Conservation (phyloP, 2,888 invertebrate species). For the Lepetodrilus schrolli region DNA sequence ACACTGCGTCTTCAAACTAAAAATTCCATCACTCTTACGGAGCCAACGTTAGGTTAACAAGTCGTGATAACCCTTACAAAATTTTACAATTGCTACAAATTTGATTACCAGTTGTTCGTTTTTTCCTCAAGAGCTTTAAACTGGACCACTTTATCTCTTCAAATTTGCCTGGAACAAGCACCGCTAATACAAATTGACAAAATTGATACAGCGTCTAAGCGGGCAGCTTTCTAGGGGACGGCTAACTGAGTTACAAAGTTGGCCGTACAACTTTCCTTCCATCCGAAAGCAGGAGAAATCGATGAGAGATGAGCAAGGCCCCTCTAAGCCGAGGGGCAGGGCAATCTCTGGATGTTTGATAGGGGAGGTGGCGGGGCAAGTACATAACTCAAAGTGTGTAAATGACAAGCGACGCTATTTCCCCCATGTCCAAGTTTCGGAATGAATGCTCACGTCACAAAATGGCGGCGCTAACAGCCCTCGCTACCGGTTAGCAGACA, state of each 20-base stretch:
- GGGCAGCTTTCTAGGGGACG: background rate
- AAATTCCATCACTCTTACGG: background rate
- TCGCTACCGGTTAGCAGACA: constrained; percentile 3
- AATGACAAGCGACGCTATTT: background rate
- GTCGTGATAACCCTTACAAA: background rate
- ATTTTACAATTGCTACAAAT: constrained; percentile 10
- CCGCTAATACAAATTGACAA: constrained; percentile 29
- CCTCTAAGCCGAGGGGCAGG: background rate
- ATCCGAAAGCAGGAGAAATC: background rate
- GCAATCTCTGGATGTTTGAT: constrained; percentile 2
- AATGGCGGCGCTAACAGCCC: background rate
- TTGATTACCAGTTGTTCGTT: constrained; percentile 26
- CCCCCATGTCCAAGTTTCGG: background rate
- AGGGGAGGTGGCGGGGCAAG: background rate
- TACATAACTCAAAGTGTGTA: background rate
- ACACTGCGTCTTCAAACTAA: too few species aligned
- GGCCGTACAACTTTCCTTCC: background rate
- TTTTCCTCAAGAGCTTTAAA: constrained; percentile 10
- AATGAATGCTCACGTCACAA: background rate
- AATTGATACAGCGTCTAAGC: constrained; percentile 15
- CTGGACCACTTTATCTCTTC: constrained; percentile 6
- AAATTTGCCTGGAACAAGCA: constrained; percentile 16
- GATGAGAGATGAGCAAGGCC: background rate
- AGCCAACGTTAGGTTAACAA: background rate
- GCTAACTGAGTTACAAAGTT: background rate